Conservation (phyloP, 2,113 vertebrate species). For the Lanius ludovicianus region DNA sequence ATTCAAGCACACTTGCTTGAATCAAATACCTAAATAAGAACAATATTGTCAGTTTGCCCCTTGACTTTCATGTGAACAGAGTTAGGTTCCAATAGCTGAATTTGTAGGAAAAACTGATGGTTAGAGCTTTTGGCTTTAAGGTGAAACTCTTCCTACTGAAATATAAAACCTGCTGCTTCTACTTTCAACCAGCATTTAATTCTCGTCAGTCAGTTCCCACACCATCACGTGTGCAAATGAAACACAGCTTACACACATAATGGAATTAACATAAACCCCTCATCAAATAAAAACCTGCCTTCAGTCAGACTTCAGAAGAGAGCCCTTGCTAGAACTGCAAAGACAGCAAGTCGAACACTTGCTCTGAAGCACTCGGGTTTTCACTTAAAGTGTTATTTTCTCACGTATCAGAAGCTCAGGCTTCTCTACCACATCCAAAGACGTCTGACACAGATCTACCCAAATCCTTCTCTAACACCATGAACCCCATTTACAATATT, state of each 20-base stretch:
- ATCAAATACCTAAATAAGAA: neutral
- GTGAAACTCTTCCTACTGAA: neutral
- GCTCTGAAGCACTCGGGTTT: neutral
- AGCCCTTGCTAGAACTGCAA: neutral
- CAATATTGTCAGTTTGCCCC: neutral
- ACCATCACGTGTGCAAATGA: neutral
- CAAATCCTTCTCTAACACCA: neutral
- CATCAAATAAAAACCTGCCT: neutral
- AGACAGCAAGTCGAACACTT: accelerated
- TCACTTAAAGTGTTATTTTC: neutral
- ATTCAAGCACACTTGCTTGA: neutral
- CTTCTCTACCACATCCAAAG: neutral
- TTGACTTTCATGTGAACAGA: neutral
- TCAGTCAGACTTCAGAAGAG: neutral
- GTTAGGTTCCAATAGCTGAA: neutral
- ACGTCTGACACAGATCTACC: neutral
- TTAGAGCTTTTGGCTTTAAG: neutral
- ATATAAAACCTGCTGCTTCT: neutral
- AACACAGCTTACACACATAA: neutral
- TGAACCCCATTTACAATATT: neutral
- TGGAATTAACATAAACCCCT: neutral
- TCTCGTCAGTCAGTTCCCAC: neutral
- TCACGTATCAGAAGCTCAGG: neutral
- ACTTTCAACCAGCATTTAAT: neutral
- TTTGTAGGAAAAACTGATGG: neutral